A percentile compares a stretch with the other conserved stretches of the same genome.
phyloP scores from a whole-genome alignment of 2,888 invertebrate genomes.

The Trichogramma evanescens region DNA sequence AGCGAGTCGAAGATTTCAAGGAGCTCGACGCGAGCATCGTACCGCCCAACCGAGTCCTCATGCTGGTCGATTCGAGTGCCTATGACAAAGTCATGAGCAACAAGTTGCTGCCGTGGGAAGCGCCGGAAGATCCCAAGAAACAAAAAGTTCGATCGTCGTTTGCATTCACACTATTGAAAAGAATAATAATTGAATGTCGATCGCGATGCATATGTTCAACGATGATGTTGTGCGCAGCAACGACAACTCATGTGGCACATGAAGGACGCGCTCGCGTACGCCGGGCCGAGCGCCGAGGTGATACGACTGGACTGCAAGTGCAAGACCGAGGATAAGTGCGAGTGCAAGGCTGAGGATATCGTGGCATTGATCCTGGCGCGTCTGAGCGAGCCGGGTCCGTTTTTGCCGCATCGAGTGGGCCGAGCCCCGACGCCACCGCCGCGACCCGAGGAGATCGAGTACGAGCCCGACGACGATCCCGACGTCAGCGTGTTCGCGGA shows the following conservation, averaged over 20 bases:
- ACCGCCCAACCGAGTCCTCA: constrained; percentile 51
- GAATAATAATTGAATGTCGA: too few relatives aligned
- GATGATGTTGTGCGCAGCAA: too few relatives aligned
- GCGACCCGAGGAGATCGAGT: constrained; percentile 29
- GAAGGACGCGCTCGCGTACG: constrained; percentile 29
- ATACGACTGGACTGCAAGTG: constrained; percentile 12
- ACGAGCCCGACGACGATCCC: constrained; percentile 34
- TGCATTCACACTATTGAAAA: too few relatives aligned
- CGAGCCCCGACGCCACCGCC: constrained; percentile 16
- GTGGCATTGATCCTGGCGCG: constrained; percentile 2
- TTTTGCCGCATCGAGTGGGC: constrained; percentile 18
- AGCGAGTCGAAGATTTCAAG: constrained; percentile 54
- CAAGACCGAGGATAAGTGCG: constrained; percentile 21
- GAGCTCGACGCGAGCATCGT: constrained; percentile 54
- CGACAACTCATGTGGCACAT: constrained; percentile 11
- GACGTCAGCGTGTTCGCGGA: constrained; percentile 25
- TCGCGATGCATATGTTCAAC: too few relatives aligned
- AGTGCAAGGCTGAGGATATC: constrained; percentile 18
- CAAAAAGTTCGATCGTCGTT: too few relatives aligned
- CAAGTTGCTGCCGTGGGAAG: too few relatives aligned
- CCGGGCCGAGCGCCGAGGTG: constrained; percentile 28
- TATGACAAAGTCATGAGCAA: too few relatives aligned
- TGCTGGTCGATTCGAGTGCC: too few relatives aligned
- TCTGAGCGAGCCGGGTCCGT: constrained; percentile 9
- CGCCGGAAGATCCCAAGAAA: too few relatives aligned